phyloP scores from a whole-genome alignment of 2,113 vertebrate genomes.

The Aldabrachelys gigantea region DNA sequence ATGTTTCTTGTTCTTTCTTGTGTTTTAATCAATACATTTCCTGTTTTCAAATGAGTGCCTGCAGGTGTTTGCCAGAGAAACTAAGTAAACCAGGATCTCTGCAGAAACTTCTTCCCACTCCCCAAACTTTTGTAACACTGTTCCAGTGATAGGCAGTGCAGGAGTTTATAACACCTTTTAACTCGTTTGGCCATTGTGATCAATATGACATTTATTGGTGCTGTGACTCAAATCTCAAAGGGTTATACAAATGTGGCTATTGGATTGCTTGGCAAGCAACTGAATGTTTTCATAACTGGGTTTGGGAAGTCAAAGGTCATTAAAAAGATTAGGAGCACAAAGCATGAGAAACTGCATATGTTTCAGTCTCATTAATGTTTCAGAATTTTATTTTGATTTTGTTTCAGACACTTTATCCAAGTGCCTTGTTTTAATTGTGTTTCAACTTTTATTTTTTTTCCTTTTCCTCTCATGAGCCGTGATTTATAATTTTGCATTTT shows the following conservation, averaged over 20 bases:
- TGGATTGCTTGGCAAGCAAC: neutral
- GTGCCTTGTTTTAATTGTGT: neutral
- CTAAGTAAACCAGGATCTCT: neutral
- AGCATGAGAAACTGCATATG: neutral
- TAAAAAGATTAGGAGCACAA: neutral
- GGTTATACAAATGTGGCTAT: neutral
- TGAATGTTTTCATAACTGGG: neutral
- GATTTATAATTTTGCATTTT: neutral
- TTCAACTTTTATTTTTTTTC: neutral
- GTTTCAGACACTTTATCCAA: neutral
- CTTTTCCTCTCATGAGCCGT: neutral
- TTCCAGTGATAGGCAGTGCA: neutral
- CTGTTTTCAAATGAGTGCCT: neutral
- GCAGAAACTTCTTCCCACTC: neutral
- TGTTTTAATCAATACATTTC: neutral
- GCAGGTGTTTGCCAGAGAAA: neutral
- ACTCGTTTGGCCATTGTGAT: neutral
- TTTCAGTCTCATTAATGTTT: neutral
- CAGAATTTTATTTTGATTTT: neutral
- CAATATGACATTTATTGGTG: neutral
- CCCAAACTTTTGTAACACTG: neutral
- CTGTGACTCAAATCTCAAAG: neutral
- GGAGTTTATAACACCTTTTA: neutral
- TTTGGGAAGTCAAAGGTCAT: neutral
- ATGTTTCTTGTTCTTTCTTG: neutral